A percentile compares a stretch with the other conserved stretches of the same genome.
phyloP scores from a whole-genome alignment of 2,888 invertebrate genomes.

The Eupithecia vulgata region DNA sequence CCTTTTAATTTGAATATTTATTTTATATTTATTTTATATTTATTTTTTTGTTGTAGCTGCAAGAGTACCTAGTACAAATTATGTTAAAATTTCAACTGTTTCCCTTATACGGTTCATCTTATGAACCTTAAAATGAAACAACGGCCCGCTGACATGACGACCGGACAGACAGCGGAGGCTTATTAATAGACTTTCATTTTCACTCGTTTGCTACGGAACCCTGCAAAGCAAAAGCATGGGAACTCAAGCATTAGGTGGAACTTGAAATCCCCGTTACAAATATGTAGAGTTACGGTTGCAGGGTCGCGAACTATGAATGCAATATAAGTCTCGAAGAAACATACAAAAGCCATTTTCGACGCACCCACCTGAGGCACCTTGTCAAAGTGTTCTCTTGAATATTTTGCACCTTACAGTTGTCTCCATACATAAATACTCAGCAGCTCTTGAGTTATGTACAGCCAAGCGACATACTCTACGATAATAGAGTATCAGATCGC shows the following conservation, averaged over 20 bases:
- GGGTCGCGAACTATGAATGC: constrained; percentile 50
- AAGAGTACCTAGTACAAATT: too few relatives aligned
- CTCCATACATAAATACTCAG: constrained; percentile 30
- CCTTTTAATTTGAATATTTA: too few relatives aligned
- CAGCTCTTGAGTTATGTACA: constrained; percentile 18
- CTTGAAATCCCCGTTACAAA: constrained; percentile 1
- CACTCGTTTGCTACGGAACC: neutral
- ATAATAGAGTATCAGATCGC: constrained; percentile 21
- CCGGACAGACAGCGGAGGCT: too few relatives aligned
- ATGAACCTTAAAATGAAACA: too few relatives aligned
- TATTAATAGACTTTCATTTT: too few relatives aligned
- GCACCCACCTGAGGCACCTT: constrained; percentile 62
- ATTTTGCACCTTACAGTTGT: constrained; percentile 43
- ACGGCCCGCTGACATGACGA: too few relatives aligned
- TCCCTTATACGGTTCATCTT: too few relatives aligned
- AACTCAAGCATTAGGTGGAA: neutral
- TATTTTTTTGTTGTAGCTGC: too few relatives aligned
- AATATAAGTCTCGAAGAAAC: constrained; percentile 53
- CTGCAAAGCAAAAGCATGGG: neutral
- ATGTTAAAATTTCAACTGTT: too few relatives aligned
- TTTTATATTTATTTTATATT: too few relatives aligned
- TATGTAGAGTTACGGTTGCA: constrained; percentile 40
- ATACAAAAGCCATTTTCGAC: constrained; percentile 72
- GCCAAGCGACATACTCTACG: constrained; percentile 4
- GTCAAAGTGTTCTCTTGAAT: constrained; percentile 42